These are phyloP conservation scores for Steatornis caripensis DNA, from an alignment of 2,113 vertebrate species.

Conservation along the genomic window DNA sequence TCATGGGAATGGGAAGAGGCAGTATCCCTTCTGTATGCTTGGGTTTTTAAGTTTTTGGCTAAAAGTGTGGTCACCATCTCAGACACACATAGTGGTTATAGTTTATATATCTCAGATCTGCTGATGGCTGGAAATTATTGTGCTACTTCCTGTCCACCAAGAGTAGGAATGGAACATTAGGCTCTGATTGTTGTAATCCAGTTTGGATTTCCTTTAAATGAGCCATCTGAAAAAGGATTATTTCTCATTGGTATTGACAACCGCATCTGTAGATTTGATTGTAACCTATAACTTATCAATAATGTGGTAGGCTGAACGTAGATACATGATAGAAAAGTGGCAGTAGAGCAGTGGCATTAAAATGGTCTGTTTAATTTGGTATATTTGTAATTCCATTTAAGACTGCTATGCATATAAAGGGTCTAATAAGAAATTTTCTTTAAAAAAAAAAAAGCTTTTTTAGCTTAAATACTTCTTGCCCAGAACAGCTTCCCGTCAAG, in stretches of 20 bases:
- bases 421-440: neutral
- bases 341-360: constrained; percentile 8
- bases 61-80: neutral
- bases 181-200: neutral
- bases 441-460: neutral
- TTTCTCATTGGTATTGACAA: neutral
- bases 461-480: neutral
- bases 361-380: neutral
- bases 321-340: neutral
- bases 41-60: neutral
- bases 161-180: neutral
- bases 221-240: neutral
- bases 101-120: neutral
- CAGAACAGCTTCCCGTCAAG: neutral
- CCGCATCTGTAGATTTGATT: neutral
- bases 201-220: neutral
- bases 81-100: neutral
- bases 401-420: neutral
- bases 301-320: neutral
- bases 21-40: neutral
- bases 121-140: neutral
- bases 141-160: neutral
- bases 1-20: neutral
- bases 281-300: neutral
- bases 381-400: neutral